These are phyloP conservation scores for Procapra przewalskii DNA, from an alignment of 2,113 vertebrate species.

Conservation along the genomic window DNA sequence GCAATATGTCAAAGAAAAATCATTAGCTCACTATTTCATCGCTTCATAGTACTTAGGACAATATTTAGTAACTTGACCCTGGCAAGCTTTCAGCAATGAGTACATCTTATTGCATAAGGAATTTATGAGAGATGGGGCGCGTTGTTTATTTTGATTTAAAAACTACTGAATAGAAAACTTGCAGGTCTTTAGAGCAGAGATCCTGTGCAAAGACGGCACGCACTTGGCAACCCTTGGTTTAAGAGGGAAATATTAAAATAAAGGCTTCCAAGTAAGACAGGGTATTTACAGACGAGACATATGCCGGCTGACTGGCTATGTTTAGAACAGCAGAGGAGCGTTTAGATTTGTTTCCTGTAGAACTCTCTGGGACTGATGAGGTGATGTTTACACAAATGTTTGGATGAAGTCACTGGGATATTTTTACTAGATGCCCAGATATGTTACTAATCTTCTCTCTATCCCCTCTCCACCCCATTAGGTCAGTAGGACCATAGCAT, in stretches of 20 bases:
- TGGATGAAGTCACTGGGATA: slow-evolving; percentile 86
- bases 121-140: neutral
- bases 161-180: slow-evolving; percentile 59
- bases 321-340: slow-evolving; percentile 84
- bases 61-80: slow-evolving; percentile 72
- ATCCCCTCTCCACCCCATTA: slow-evolving; percentile 67
- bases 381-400: slow-evolving; percentile 86
- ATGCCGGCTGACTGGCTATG: slow-evolving; percentile 83
- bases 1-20: slow-evolving; percentile 65
- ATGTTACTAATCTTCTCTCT: slow-evolving; percentile 81
- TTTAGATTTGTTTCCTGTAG: slow-evolving; percentile 85
- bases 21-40: slow-evolving; percentile 71
- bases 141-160: slow-evolving; percentile 57
- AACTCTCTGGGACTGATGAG: slow-evolving; percentile 84
- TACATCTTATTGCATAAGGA: slow-evolving; percentile 57
- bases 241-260: slow-evolving; percentile 81
- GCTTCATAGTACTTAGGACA: slow-evolving; percentile 64
- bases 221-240: slow-evolving; percentile 60
- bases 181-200: slow-evolving; percentile 38
- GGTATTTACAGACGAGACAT: slow-evolving; percentile 85
- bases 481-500: slow-evolving; percentile 75
- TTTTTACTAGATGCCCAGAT: slow-evolving; percentile 86
- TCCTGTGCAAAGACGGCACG: slow-evolving; percentile 39
- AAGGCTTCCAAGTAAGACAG: slow-evolving; percentile 80
- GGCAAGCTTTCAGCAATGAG: slow-evolving; percentile 49